These are phyloP conservation scores for Lepidurus packardi DNA, from an alignment of 1,140 invertebrate genomes.

Conservation along the genomic window DNA sequence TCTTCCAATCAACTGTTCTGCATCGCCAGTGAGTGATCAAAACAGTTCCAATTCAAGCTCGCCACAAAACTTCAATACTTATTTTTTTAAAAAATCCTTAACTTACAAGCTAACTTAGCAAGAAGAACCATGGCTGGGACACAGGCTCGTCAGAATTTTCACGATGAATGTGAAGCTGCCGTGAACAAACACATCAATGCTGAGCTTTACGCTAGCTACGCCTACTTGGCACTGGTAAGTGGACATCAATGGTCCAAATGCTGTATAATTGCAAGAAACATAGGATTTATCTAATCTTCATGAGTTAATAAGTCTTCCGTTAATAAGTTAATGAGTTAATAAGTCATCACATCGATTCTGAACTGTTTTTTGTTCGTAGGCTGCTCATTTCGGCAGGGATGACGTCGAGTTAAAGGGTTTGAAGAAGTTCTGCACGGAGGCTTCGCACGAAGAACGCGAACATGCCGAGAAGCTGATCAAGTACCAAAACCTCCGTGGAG, in stretches of 20 bases:
- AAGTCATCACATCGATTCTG: not conserved
- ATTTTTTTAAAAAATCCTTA: not conserved
- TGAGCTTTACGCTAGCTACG: conserved; percentile 56
- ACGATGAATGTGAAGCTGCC: conserved; percentile 50
- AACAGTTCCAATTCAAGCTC: not conserved
- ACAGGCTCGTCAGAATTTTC: conserved; percentile 49
- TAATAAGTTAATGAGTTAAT: too few relatives aligned
- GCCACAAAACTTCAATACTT: not conserved
- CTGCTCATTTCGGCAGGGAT: conserved; percentile 69
- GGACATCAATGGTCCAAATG: not conserved
- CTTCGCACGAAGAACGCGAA: conserved; percentile 66
- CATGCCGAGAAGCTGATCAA: conserved; percentile 69
- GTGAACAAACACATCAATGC: conserved; percentile 59
- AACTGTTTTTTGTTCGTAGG: conserved; percentile 48
- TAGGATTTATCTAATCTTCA: not conserved
- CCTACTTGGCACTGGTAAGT: conserved; percentile 52
- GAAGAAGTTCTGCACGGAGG: conserved; percentile 62
- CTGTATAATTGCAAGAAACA: not conserved
- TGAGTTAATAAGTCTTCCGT: not conserved
- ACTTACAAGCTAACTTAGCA: not conserved
- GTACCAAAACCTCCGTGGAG: conserved; percentile 77
- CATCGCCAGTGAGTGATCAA: conserved; percentile 35
- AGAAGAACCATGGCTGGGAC: conserved; percentile 2
- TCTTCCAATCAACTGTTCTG: conserved; percentile 23
- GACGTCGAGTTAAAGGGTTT: conserved; percentile 70